Conservation (phyloP, 2,797 vertebrate species). For the Hemibagrus guttatus region DNA sequence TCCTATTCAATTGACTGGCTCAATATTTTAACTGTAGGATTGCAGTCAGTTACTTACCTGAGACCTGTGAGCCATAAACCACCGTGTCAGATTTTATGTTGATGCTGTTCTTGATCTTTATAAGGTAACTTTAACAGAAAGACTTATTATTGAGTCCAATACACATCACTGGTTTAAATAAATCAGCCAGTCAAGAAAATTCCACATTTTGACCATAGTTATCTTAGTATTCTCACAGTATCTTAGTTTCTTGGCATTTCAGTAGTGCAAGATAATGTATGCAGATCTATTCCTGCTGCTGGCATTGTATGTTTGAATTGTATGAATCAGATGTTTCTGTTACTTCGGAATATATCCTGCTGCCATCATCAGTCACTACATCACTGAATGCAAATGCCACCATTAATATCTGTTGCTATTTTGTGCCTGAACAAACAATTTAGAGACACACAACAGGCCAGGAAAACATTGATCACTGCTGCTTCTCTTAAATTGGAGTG, state of each 20-base stretch:
- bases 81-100: neutral
- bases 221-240: neutral
- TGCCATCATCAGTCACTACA: neutral
- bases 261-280: neutral
- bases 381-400: neutral
- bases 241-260: neutral
- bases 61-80: neutral
- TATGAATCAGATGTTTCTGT: constrained; percentile 3
- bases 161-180: neutral
- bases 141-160: neutral
- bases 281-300: neutral
- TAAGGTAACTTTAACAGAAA: neutral
- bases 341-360: neutral
- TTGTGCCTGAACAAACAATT: neutral
- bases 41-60: neutral
- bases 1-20: neutral
- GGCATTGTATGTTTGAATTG: neutral
- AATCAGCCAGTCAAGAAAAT: neutral
- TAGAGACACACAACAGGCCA: neutral
- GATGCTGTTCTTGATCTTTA: neutral
- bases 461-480: neutral
- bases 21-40: neutral
- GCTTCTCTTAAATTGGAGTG: neutral
- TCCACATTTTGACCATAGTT: neutral
- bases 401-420: neutral